Evolutionary conservation across 1,140 invertebrate species (phyloP).

Genomic region (Leptestheria dahalacensis): DNA sequence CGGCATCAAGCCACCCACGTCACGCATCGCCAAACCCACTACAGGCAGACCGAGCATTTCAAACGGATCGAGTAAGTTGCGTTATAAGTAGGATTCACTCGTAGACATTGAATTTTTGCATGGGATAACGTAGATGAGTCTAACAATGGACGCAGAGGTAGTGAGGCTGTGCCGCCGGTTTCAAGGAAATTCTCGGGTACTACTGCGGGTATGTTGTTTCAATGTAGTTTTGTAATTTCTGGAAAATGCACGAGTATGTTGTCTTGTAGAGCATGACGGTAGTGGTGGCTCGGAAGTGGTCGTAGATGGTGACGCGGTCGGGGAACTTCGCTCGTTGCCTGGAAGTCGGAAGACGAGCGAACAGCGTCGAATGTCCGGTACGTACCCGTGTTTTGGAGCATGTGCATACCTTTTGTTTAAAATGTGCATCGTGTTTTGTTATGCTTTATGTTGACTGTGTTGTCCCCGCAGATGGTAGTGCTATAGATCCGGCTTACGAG

Average conservation of each 20-base stretch:
- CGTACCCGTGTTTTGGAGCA: too few species aligned
- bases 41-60: not conserved
- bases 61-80: not conserved
- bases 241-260: not conserved
- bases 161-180: not conserved
- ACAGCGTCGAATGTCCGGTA: conserved; percentile 11
- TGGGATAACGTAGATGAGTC: not conserved
- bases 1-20: conserved; percentile 12
- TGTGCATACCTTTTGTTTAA: too few species aligned
- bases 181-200: conserved; percentile 4
- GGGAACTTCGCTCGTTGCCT: conserved; percentile 9
- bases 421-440: conserved; percentile 4
- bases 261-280: not conserved
- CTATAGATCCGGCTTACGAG: conserved; percentile 7
- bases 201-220: too few species aligned
- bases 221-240: too few species aligned
- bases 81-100: not conserved
- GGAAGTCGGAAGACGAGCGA: conserved; percentile 9
- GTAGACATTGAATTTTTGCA: not conserved
- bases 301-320: conserved; percentile 6
- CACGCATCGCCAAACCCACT: conserved; percentile 8
- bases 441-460: conserved; percentile 41
- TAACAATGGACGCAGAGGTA: too few species aligned
- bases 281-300: not conserved
- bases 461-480: conserved; percentile 10